Evolutionary conservation across 2,888 invertebrate species (phyloP).

Genomic region (Parapristionchus giblindavisi): DNA sequence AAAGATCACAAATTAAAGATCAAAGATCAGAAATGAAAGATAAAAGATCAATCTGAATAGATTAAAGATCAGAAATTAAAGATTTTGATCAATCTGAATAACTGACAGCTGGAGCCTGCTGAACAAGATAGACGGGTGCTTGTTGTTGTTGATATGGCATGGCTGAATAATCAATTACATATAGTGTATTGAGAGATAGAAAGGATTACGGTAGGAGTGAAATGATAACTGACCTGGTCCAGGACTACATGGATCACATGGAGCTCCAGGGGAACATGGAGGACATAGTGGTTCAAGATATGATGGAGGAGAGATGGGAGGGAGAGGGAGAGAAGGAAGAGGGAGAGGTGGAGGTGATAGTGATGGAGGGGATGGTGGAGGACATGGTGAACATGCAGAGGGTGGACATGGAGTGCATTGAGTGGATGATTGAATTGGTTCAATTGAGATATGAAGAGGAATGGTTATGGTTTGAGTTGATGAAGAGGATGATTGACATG

Average conservation of each 20-base stretch:
- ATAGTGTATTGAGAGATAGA: background rate
- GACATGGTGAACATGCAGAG: constrained; percentile 16
- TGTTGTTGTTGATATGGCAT: constrained; percentile 1
- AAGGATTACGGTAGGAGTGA: background rate
- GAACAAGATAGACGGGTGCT: constrained; percentile 9
- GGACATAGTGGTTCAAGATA: constrained; percentile 25
- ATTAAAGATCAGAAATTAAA: background rate
- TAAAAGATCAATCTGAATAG: background rate
- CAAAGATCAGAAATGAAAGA: background rate
- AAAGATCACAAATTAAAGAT: too few relatives aligned
- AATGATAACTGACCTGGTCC: constrained; percentile 1
- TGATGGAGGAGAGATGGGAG: background rate
- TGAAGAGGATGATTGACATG: constrained; percentile 10
- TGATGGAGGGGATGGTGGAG: background rate
- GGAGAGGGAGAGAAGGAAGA: background rate
- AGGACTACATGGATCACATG: constrained; percentile 28
- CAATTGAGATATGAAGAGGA: constrained; percentile 22
- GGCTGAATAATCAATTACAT: background rate
- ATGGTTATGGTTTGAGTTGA: background rate
- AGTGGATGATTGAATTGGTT: background rate
- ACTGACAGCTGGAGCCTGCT: constrained; percentile 16
- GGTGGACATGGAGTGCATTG: background rate
- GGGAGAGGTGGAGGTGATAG: constrained; percentile 11
- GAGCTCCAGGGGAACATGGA: constrained; percentile 17
- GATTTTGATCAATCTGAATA: background rate